Conservation (phyloP, 2,797 vertebrate genomes). For the Sebastiscus albofasciatus region DNA sequence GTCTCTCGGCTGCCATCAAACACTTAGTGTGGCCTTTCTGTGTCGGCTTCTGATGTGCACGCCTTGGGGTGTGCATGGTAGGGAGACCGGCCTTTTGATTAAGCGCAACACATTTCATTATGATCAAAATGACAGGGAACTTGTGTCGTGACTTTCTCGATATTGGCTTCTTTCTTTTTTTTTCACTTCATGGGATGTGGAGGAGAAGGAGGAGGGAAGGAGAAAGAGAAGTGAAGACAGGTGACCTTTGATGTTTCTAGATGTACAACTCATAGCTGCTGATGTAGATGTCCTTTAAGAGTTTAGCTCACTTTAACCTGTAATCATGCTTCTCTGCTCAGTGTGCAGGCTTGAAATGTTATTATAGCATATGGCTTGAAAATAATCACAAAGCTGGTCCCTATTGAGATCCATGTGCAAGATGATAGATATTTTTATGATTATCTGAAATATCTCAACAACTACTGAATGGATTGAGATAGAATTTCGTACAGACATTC, state of each 20-base stretch:
- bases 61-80: slow-evolving; percentile 25
- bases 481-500: neutral
- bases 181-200: slow-evolving; percentile 18
- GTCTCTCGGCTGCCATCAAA: slow-evolving; percentile 61
- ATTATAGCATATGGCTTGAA: neutral
- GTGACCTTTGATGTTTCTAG: slow-evolving; percentile 32
- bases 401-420: neutral
- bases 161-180: neutral
- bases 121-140: slow-evolving; percentile 54
- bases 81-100: slow-evolving; percentile 53
- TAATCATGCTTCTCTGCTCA: neutral
- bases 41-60: slow-evolving; percentile 50
- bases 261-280: slow-evolving; percentile 10
- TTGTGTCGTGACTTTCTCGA: slow-evolving; percentile 35
- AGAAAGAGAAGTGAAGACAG: slow-evolving; percentile 9
- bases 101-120: slow-evolving; percentile 47
- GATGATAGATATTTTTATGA: neutral
- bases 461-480: neutral
- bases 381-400: neutral
- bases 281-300: slow-evolving; percentile 31
- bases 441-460: neutral
- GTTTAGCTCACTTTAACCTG: slow-evolving; percentile 13
- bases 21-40: slow-evolving; percentile 48
- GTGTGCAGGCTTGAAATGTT: slow-evolving; percentile 20
- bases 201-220: slow-evolving; percentile 29